These are phyloP conservation scores for Rhinopomastus cyanomelas DNA, from an alignment of 2,113 vertebrate species.

Conservation along the genomic window DNA sequence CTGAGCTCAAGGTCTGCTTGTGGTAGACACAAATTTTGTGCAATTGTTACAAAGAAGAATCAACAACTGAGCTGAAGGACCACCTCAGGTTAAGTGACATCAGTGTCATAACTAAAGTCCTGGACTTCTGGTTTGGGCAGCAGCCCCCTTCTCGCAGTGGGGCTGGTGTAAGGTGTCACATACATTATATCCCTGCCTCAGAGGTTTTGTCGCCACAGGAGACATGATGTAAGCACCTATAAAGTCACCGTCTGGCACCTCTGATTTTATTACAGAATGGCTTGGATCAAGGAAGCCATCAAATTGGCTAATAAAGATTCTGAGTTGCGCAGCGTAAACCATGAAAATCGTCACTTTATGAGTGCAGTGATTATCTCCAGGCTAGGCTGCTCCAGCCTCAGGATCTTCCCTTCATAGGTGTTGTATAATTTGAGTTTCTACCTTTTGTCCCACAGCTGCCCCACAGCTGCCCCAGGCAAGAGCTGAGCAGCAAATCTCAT, in stretches of 20 bases:
- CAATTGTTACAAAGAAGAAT: background rate
- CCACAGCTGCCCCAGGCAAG: background rate
- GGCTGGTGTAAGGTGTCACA: background rate
- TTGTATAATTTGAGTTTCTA: background rate
- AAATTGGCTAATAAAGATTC: background rate
- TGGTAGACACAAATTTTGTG: background rate
- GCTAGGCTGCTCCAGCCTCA: background rate
- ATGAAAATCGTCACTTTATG: background rate
- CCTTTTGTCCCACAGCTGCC: background rate
- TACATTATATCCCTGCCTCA: background rate
- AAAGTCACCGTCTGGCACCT: slow-evolving; percentile 16
- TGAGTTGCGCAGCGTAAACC: background rate
- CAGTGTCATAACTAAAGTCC: background rate
- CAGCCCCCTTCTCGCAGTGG: background rate
- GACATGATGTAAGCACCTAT: slow-evolving; percentile 26
- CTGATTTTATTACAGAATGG: background rate
- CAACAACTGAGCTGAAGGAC: background rate
- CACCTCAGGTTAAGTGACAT: background rate
- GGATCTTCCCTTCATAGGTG: background rate
- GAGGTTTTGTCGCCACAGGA: background rate
- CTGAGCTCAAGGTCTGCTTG: background rate
- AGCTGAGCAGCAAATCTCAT: background rate
- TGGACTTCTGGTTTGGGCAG: background rate
- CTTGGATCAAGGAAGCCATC: background rate
- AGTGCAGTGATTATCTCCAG: background rate